A percentile compares a stretch with the other conserved stretches of the same genome.
These are phyloP conservation scores for Chaetura pelagica DNA, from an alignment of 2,113 vertebrate species.

Conservation along the genomic window DNA sequence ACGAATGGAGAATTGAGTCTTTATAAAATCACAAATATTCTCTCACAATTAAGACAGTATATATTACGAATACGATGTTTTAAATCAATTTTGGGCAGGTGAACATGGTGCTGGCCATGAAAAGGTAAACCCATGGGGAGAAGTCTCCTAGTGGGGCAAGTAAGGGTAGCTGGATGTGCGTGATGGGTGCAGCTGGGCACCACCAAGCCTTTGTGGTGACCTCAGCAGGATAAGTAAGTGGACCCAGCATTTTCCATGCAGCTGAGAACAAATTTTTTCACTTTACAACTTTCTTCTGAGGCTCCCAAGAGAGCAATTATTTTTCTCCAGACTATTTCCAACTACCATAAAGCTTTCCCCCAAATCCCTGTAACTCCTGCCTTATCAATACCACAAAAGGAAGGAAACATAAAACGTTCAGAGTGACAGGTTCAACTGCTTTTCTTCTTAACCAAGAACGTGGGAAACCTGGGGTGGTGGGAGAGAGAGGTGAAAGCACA, in stretches of 20 bases:
- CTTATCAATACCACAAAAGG: conserved; percentile 10
- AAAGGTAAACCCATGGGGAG: not conserved
- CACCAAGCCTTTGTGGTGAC: not conserved
- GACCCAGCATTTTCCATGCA: not conserved
- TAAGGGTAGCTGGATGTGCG: not conserved
- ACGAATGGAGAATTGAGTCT: not conserved
- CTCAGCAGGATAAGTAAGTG: conserved; percentile 1
- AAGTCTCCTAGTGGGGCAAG: not conserved
- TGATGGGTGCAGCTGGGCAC: not conserved
- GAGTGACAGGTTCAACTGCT: not conserved
- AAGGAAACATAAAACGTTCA: conserved; percentile 5
- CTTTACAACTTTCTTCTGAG: not conserved
- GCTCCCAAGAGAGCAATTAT: not conserved
- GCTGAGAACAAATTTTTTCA: not conserved
- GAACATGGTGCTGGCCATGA: not conserved
- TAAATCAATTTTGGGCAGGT: not conserved
- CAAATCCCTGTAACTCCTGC: not conserved
- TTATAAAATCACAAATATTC: not conserved
- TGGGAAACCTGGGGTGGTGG: not conserved
- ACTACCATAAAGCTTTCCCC: not conserved
- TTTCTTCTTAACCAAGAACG: not conserved
- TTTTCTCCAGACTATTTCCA: not conserved
- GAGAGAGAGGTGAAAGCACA: not conserved
- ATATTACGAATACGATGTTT: not conserved
- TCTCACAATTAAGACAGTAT: not conserved